Base-by-base conservation (phyloP, 2,113 vertebrate species). In the Melospiza georgiana region DNA sequence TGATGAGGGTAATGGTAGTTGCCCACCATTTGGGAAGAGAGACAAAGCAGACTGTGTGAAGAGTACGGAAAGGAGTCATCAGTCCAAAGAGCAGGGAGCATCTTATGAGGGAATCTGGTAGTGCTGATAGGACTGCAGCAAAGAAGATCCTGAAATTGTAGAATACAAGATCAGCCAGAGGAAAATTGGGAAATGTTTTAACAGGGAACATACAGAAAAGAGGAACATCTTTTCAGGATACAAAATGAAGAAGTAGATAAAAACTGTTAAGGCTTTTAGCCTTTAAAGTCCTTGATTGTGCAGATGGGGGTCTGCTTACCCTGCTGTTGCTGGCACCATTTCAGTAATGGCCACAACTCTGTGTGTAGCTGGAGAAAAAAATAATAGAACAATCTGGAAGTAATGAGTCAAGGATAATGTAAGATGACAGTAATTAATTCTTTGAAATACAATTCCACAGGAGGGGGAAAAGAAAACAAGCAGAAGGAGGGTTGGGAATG, bases 361-460 rank as follows among this genome's bases (percentile, higher is more conserved):
- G 23, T 43, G 49, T 69, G 55, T 74, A 72, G n/a, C 39, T 63
- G 37, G 31, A 33, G 18, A 25, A 63, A 93, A 52, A 55, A 41
- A 35, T 19, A 87, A 61, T 35, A 93, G 62, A 93, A 93, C 79
- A 94, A 93, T 93, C 91, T 97, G 96, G 88, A 95, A 94, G 73
- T 69, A 95, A 94, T 89, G 73, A 95, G 73, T 97, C 93, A 96
- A 95, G 59, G 67, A 90, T 94, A 95, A 91, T 75, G 9, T 75
- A 92, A 90, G 85, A 84, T 68, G 91, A 95, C 86, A 90, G 59
- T 85, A 96, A 94, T 90, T 92, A 86, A 95, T 95, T 93, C 30
- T 87, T 95, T 63, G 35, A 95, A 87, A 93, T 79, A 71, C 79
- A 96, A 87, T 89, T 95, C 67, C 61, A 66, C 61, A 81, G 41